phyloP scores from a whole-genome alignment of 2,113 vertebrate genomes.

The Hassar affinis region DNA sequence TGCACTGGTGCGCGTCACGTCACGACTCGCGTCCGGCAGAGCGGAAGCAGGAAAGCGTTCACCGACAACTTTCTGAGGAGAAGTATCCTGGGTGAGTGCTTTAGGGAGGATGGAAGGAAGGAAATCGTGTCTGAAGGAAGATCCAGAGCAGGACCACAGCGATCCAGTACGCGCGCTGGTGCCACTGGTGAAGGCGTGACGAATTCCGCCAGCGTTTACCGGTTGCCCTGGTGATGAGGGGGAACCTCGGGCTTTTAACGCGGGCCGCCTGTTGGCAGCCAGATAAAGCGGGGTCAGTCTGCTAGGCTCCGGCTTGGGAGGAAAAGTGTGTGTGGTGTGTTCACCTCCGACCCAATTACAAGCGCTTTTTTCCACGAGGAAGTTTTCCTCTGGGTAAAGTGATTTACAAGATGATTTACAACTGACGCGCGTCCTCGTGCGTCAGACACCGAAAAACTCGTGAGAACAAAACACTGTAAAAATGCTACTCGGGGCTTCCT shows the following conservation, averaged over 20 bases:
- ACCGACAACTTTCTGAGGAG: neutral
- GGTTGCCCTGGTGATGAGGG: slow-evolving; percentile 63
- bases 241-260: slow-evolving; percentile 38
- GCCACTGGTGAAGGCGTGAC: neutral
- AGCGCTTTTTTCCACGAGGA: neutral
- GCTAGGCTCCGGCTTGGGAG: neutral
- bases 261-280: slow-evolving; percentile 37
- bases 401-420: slow-evolving; percentile 40
- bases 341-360: slow-evolving; percentile 10
- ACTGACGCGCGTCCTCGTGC: slow-evolving; percentile 17
- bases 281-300: slow-evolving; percentile 1
- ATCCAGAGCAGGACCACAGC: neutral
- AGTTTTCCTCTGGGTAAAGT: neutral
- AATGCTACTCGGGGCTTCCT: neutral
- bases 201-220: slow-evolving; percentile 58
- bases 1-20: neutral
- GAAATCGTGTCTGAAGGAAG: neutral
- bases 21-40: neutral
- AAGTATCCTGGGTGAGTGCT: neutral
- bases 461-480: neutral
- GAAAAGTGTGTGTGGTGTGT: slow-evolving; percentile 7
- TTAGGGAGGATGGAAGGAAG: neutral
- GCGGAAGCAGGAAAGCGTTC: slow-evolving; percentile 5
- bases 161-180: neutral
- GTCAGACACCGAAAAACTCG: neutral